Conservation (phyloP, 2,113 vertebrate species). For the Antennarius striatus region DNA sequence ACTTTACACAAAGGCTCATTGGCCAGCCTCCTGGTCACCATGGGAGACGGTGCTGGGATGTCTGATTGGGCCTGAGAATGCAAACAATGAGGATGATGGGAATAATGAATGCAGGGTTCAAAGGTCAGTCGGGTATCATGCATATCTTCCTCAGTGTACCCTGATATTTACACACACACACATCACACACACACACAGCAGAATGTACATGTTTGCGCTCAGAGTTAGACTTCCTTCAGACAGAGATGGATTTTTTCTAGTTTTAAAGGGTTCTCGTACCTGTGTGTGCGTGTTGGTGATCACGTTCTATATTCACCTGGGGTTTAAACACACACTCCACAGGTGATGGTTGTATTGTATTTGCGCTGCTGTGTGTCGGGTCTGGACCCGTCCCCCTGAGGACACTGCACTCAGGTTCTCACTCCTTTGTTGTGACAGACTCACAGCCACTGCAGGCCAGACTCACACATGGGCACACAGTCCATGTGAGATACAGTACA, state of each 20-base stretch:
- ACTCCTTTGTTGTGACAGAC: no score
- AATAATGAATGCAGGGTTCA: conserved; percentile 42
- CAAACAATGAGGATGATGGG: conserved; percentile 60
- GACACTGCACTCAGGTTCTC: no score
- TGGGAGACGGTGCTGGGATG: conserved; percentile 51
- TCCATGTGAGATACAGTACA: no score
- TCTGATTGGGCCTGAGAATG: conserved; percentile 57
- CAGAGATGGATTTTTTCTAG: no score
- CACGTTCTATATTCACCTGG: no score
- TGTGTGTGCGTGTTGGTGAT: no score
- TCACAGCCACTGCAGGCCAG: no score
- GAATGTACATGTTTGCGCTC: not conserved
- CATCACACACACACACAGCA: conserved; percentile 6
- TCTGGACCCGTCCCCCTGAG: no score
- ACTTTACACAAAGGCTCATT: conserved; percentile 58
- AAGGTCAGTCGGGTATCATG: conserved; percentile 39
- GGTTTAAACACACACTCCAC: conserved; percentile 4
- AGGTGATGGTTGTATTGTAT: conserved; percentile 12
- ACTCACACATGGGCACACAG: no score
- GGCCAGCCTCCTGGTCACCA: conserved; percentile 37
- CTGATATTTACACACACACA: conserved; percentile 2
- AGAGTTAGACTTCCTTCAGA: no score
- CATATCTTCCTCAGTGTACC: not conserved
- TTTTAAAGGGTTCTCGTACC: no score
- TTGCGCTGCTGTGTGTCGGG: conserved; percentile 1